Conservation (phyloP, 1,140 invertebrate genomes). For the Scaptomyza pallida region DNA sequence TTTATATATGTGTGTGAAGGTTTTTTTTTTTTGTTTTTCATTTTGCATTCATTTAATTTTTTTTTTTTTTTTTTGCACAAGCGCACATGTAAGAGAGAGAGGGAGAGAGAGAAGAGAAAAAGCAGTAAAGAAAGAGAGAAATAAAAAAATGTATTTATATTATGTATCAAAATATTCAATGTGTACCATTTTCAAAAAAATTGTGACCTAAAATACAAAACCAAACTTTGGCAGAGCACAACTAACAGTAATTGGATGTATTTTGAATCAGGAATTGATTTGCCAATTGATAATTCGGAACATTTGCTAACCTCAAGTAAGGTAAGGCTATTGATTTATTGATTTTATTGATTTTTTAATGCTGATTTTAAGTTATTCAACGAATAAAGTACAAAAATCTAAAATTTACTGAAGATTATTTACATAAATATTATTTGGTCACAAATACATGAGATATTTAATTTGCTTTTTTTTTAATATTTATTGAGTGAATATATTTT, state of each 20-base stretch:
- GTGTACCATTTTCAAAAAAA: slow-evolving; percentile 32
- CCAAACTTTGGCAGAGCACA: slow-evolving; percentile 36
- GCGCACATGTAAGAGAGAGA: slow-evolving; percentile 75
- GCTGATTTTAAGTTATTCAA: slow-evolving; percentile 72
- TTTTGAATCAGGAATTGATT: neutral
- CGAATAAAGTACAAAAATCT: slow-evolving; percentile 31
- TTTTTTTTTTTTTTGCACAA: slow-evolving; percentile 55
- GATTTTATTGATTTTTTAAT: slow-evolving; percentile 23
- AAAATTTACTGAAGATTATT: slow-evolving; percentile 48
- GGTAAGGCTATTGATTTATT: too few relatives aligned
- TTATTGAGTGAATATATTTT: slow-evolving; percentile 13
- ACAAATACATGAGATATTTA: slow-evolving; percentile 19
- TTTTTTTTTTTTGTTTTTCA: slow-evolving; percentile 28
- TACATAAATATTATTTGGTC: slow-evolving; percentile 28
- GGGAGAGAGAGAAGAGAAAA: slow-evolving; percentile 64
- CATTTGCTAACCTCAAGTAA: slow-evolving; percentile 4
- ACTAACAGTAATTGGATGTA: neutral
- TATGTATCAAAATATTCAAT: slow-evolving; percentile 64
- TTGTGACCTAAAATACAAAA: slow-evolving; percentile 13
- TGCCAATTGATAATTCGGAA: slow-evolving; percentile 29
- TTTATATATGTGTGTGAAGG: slow-evolving; percentile 30
- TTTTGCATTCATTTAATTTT: slow-evolving; percentile 7
- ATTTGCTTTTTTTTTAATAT: slow-evolving; percentile 6
- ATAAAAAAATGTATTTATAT: slow-evolving; percentile 57
- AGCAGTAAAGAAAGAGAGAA: slow-evolving; percentile 68